Evolutionary conservation across 2,888 invertebrate species (phyloP).

Genomic region (Pyrgus malvae): DNA sequence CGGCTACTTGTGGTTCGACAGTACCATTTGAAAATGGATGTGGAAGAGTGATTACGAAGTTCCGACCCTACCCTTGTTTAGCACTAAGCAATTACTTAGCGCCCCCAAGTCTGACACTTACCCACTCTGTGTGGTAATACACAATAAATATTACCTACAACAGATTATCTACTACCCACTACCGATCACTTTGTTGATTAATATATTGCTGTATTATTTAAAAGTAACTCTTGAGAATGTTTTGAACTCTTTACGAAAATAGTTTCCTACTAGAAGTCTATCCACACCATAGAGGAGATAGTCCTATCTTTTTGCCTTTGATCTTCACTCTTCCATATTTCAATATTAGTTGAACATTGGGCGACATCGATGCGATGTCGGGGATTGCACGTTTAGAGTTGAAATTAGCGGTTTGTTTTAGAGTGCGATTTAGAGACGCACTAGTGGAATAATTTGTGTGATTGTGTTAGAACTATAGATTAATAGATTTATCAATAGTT

Average conservation of each 20-base stretch:
- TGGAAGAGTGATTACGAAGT: conserved; percentile 76
- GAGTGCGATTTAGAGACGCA: conserved; percentile 59
- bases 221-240: conserved; percentile 40
- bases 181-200: conserved; percentile 21
- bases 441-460: conserved; percentile 66
- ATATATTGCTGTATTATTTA: conserved; percentile 28
- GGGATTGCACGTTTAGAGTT: conserved; percentile 68
- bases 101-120: conserved; percentile 27
- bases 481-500: conserved; percentile 43
- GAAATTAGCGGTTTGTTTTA: conserved; percentile 54
- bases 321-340: conserved; percentile 81
- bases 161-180: conserved; percentile 23
- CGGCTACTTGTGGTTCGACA: conserved; percentile 68
- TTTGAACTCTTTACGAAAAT: conserved; percentile 25
- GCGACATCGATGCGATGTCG: conserved; percentile 46
- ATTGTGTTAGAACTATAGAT: conserved; percentile 57
- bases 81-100: conserved; percentile 49
- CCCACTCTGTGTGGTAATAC: conserved; percentile 35
- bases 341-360: conserved; percentile 42
- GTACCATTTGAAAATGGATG: conserved; percentile 68
- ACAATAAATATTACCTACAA: conserved; percentile 26
- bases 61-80: conserved; percentile 37
- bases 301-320: conserved; percentile 58
- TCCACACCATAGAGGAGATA: conserved; percentile 52
- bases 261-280: conserved; percentile 46